These are phyloP conservation scores for Stictonetta naevosa DNA, from an alignment of 2,113 vertebrate genomes.

Conservation along the genomic window DNA sequence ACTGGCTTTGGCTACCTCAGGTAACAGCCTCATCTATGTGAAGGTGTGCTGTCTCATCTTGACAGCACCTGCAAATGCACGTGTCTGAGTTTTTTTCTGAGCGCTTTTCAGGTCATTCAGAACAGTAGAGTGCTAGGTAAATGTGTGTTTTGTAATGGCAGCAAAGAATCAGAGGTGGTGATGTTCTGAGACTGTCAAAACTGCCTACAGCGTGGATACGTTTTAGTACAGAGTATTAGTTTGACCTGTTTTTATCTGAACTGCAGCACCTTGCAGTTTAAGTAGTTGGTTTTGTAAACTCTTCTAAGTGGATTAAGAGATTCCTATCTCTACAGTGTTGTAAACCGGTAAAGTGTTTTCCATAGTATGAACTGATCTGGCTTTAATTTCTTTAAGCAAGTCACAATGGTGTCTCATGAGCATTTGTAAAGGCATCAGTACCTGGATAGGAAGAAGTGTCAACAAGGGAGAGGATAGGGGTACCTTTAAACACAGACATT, in stretches of 20 bases:
- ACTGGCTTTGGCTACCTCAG: conserved; percentile 77
- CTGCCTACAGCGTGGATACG: neutral
- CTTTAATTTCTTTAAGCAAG: neutral
- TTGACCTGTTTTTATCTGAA: neutral
- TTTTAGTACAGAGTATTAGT: neutral
- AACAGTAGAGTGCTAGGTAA: neutral
- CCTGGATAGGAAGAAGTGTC: neutral
- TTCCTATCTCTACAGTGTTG: neutral
- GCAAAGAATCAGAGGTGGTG: neutral
- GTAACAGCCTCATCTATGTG: conserved; percentile 25
- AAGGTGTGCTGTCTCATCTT: neutral
- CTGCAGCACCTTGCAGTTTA: neutral
- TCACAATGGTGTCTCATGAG: neutral
- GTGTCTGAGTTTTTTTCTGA: rapidly evolving
- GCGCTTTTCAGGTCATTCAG: neutral
- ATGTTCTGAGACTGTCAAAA: neutral
- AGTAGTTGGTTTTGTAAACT: neutral
- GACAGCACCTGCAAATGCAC: neutral
- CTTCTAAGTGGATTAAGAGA: neutral
- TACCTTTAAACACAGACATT: neutral
- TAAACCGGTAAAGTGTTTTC: neutral
- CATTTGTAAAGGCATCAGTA: neutral
- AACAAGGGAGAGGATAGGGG: neutral
- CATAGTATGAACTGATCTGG: neutral
- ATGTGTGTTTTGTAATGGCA: neutral